Evolutionary conservation across 1,140 invertebrate species (phyloP).

Genomic region (Drosophila burlai): DNA sequence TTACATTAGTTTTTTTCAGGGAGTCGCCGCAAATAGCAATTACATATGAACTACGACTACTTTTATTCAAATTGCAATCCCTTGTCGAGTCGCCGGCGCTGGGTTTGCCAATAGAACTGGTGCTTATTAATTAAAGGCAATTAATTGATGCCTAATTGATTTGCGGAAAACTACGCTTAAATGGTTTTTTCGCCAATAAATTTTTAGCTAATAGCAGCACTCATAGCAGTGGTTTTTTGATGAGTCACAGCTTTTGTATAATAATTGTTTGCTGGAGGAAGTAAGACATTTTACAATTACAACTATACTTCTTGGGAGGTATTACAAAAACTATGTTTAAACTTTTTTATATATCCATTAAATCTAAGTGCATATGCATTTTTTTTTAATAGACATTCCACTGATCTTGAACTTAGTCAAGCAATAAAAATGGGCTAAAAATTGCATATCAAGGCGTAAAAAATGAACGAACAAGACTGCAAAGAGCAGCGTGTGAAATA

Average conservation of each 20-base stretch:
- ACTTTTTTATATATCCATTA: too few relatives aligned
- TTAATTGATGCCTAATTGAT: constrained; percentile 73
- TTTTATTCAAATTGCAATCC: constrained; percentile 76
- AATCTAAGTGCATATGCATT: neutral
- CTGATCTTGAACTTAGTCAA: constrained; percentile 64
- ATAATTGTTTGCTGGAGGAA: constrained; percentile 17
- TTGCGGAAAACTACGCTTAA: constrained; percentile 31
- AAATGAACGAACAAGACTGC: constrained; percentile 57
- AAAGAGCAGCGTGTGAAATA: constrained; percentile 56
- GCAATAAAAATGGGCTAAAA: constrained; percentile 29
- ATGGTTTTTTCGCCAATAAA: constrained; percentile 21
- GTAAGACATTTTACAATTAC: neutral
- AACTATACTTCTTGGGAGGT: neutral
- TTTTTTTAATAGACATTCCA: constrained; percentile 18
- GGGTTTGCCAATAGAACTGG: constrained; percentile 23
- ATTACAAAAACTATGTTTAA: neutral
- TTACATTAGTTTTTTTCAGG: constrained; percentile 23
- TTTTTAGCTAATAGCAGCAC: constrained; percentile 8
- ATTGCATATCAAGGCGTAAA: constrained; percentile 27
- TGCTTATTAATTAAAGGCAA: constrained; percentile 71
- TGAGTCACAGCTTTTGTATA: constrained; percentile 18
- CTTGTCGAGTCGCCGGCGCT: constrained; percentile 14
- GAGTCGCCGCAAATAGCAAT: constrained; percentile 65
- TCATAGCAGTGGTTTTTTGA: constrained; percentile 6
- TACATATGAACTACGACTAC: constrained; percentile 54